Conservation (phyloP, 35 echinoderm and acorn worm genomes). For the Heliocidaris tuberculata region DNA sequence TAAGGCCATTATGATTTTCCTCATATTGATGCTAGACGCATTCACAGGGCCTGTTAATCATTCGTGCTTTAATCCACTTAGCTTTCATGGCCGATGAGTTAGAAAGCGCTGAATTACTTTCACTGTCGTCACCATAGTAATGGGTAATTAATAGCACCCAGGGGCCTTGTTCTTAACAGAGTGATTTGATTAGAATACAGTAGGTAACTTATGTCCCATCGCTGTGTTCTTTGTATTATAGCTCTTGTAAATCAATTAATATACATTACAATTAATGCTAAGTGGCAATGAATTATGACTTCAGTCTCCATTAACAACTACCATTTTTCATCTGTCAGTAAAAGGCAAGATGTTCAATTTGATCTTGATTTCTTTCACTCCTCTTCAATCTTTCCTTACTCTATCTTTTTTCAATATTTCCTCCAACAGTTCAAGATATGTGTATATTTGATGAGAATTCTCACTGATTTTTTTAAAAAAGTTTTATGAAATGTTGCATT, state of each 20-base stretch:
- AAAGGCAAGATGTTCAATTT: not conserved
- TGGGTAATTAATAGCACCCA: constrained; percentile 20
- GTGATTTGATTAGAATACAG: constrained; percentile 10
- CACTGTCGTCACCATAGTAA: not conserved
- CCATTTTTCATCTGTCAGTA: not conserved
- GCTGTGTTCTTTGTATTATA: not conserved
- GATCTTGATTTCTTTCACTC: not conserved
- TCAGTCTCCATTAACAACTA: not conserved
- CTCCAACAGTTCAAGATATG: not conserved
- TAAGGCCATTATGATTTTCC: no score
- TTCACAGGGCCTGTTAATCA: not conserved
- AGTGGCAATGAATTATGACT: not conserved
- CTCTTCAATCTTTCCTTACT: not conserved
- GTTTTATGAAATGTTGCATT: no score
- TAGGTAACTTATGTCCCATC: not conserved
- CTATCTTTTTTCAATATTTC: not conserved
- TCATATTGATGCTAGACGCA: no score
- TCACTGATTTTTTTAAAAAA: constrained; percentile 5
- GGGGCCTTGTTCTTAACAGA: not conserved
- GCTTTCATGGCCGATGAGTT: not conserved
- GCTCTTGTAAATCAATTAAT: not conserved
- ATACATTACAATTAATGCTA: not conserved
- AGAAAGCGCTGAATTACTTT: not conserved
- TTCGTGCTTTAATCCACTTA: not conserved
- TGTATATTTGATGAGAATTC: not conserved